A percentile compares a stretch with the other conserved stretches of the same genome.
Conservation (phyloP, 2,113 vertebrate genomes). For the Zosterops lateralis region DNA sequence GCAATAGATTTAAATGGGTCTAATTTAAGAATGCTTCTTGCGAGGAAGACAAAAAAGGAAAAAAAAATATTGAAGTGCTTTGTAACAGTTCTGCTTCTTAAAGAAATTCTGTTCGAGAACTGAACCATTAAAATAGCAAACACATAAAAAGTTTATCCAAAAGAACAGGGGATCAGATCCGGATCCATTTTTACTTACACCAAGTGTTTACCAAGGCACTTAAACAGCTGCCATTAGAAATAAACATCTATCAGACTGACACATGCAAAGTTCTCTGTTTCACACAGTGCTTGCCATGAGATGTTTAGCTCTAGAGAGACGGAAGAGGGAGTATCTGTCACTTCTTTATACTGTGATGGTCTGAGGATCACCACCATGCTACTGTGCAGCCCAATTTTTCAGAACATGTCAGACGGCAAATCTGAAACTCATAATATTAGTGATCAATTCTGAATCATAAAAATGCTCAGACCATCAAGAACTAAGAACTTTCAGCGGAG, state of each 20-base stretch:
- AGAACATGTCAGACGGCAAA: neutral
- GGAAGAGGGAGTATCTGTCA: neutral
- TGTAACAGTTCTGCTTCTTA: neutral
- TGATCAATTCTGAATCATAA: neutral
- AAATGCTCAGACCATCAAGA: neutral
- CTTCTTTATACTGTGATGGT: neutral
- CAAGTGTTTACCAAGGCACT: neutral
- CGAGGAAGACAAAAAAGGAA: neutral
- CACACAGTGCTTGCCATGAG: neutral
- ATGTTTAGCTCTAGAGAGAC: neutral
- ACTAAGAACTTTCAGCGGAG: neutral
- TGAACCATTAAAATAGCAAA: neutral
- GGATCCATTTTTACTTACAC: neutral
- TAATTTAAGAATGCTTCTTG: neutral
- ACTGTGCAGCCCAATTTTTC: neutral
- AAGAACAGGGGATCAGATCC: neutral
- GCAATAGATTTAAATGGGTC: neutral
- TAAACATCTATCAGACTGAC: neutral
- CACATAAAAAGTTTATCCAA: neutral
- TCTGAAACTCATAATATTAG: neutral
- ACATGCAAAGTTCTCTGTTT: neutral
- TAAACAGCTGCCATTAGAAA: neutral
- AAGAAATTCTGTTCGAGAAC: neutral
- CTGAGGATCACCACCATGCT: neutral
- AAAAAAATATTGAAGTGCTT: neutral